Base-by-base conservation (phyloP, 2,888 invertebrate genomes). In the Lochmaea capreae region DNA sequence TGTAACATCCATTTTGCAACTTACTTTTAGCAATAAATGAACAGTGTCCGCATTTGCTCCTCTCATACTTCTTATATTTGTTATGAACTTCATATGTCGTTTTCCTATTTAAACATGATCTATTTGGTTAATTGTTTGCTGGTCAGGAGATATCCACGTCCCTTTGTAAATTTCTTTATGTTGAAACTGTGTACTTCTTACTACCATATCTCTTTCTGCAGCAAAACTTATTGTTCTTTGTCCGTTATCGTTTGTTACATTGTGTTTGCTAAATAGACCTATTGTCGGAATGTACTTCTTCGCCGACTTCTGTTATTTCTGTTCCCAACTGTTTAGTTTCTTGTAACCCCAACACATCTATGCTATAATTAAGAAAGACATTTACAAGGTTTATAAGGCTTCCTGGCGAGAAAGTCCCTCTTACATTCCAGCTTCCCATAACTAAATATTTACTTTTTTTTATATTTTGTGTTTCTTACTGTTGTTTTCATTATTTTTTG, bases 131-230 rank as follows among this genome's bases (percentile, higher is more conserved):
- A 39, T 39, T 12, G 26, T 61, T 61, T 33, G 10, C 12, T 39
- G 2, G 8, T 62, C 42, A 42, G 62, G 62, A 43, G 43, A 62
- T 43, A 62, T 43, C 62, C 62, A 62, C 43, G 43, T 43, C 6
- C 62, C 62, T 62, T 62, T 62, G 43, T 62, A 16, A 43, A 65
- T 65, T 22, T 65, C 65, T 65, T 65, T 65, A 49, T 14, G 46
- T 49, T 49, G 49, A 14, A 65, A 49, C 14, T 65, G 49, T 65
- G 22, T 65, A 14, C 65, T 65, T 65, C 49, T 65, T 49, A 49
- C 12, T 65, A 65, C 42, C 39, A 54, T 12, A 66, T 66, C n/a
- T 57, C 18, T 66, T 57, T 14, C 66, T 18, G 3, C 3, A n/a
- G 52, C 66, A 57, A 33, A 66, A 39, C 18, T 11, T 54, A 57